These are phyloP conservation scores for Nezara viridula DNA, from an alignment of 2,888 invertebrate genomes.

Conservation along the genomic window DNA sequence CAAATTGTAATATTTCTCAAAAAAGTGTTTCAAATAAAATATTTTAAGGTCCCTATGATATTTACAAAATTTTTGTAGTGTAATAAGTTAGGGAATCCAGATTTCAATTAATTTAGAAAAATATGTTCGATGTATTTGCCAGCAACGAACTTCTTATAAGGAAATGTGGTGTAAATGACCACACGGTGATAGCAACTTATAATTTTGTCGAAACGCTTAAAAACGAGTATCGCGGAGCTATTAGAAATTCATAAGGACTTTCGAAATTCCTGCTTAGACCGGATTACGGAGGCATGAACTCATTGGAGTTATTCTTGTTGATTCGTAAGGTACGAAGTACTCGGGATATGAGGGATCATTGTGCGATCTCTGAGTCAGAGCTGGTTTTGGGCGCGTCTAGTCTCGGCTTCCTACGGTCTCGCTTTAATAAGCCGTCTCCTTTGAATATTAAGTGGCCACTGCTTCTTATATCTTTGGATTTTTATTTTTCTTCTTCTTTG, in stretches of 20 bases:
- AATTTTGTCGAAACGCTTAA: neutral
- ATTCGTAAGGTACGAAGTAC: neutral
- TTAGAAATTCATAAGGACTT: conserved; percentile 34
- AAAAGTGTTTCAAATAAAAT: no score
- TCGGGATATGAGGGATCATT: neutral
- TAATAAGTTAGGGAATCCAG: no score
- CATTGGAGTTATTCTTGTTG: conserved; percentile 19
- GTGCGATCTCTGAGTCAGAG: neutral
- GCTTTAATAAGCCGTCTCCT: neutral
- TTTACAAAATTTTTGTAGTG: no score
- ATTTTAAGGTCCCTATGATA: no score
- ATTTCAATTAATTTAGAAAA: no score
- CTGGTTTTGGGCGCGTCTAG: neutral
- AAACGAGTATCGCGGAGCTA: neutral
- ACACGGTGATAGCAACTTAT: neutral
- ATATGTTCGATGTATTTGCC: no score
- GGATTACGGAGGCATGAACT: neutral
- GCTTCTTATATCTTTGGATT: neutral
- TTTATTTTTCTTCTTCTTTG: neutral
- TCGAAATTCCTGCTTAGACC: neutral
- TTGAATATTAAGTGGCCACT: neutral
- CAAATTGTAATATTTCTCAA: no score
- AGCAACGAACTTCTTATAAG: no score
- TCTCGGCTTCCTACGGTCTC: neutral
- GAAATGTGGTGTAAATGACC: neutral